A percentile compares a stretch with the other conserved stretches of the same genome.
Evolutionary conservation across 2,797 vertebrate species (phyloP).

Genomic region (Anguilla marmorata): DNA sequence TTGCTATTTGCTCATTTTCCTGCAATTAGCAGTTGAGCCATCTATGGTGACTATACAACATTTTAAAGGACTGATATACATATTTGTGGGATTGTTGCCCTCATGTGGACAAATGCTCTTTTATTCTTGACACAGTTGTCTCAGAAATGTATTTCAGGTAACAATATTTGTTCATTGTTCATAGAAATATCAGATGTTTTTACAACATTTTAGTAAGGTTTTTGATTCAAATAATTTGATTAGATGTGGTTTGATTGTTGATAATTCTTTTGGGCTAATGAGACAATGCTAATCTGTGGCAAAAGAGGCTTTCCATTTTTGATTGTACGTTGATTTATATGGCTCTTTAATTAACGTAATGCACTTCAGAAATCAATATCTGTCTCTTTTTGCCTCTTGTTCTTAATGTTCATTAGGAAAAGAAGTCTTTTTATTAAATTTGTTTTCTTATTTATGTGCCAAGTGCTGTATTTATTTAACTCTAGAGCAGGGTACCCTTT

Average conservation of each 20-base stretch:
- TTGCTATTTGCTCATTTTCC: background rate
- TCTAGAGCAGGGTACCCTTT: background rate
- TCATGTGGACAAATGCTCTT: background rate
- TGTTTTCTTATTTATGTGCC: background rate
- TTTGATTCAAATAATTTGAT: background rate
- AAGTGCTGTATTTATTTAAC: background rate
- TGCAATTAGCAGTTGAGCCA: background rate
- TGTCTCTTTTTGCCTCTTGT: background rate
- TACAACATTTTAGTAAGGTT: background rate
- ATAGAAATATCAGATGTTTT: background rate
- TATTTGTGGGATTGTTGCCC: background rate
- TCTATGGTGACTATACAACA: background rate
- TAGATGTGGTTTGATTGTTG: background rate
- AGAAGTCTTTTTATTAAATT: constrained; percentile 21
- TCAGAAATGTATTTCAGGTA: background rate
- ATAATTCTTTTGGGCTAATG: background rate
- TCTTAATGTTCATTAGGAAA: constrained; percentile 4
- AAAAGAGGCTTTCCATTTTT: background rate
- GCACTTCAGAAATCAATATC: constrained; percentile 24
- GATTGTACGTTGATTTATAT: constrained; percentile 15
- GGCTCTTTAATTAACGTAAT: constrained; percentile 31
- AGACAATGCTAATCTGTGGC: background rate
- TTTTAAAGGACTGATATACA: background rate
- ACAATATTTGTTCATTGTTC: background rate
- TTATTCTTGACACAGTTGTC: background rate